phyloP scores from a whole-genome alignment of 2,113 vertebrate genomes.

The Ammodytes dubius region DNA sequence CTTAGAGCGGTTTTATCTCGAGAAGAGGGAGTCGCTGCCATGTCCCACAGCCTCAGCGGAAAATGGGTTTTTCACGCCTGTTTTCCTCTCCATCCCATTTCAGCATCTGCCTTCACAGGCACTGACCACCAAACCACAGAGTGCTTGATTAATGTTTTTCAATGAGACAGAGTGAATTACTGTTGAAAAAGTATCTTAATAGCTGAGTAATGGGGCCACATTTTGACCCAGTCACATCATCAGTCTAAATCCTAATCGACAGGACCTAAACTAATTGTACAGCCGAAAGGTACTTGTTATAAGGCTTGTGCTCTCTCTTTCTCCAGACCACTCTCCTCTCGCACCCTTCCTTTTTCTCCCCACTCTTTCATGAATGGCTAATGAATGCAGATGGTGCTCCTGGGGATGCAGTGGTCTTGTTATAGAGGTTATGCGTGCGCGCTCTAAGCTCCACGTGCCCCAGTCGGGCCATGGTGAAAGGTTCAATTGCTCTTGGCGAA shows the following conservation, averaged over 20 bases:
- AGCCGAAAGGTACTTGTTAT: conserved; percentile 63
- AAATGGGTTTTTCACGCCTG: conserved; percentile 63
- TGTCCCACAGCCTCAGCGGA: conserved; percentile 41
- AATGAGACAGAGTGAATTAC: conserved; percentile 45
- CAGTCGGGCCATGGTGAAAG: conserved; percentile 68
- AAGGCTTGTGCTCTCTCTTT: not conserved
- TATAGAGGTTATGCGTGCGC: conserved; percentile 71
- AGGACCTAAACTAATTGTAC: conserved; percentile 65
- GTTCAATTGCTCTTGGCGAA: conserved; percentile 75
- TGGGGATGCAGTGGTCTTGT: conserved; percentile 75
- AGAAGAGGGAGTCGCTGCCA: conserved; percentile 60
- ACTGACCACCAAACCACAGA: conserved; percentile 64
- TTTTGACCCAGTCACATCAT: conserved; percentile 67
- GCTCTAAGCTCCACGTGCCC: conserved; percentile 50
- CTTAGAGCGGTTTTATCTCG: conserved; percentile 47
- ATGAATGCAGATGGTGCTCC: conserved; percentile 80
- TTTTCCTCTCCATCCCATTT: conserved; percentile 55
- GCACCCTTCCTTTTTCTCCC: conserved; percentile 31
- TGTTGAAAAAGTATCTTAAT: conserved; percentile 51
- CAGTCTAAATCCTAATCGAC: conserved; percentile 62
- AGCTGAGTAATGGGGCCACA: conserved; percentile 55
- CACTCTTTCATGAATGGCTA: conserved; percentile 77
- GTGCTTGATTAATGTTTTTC: conserved; percentile 46
- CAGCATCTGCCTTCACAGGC: conserved; percentile 50
- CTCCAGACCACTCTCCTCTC: conserved; percentile 41